phyloP scores from a whole-genome alignment of 2,113 vertebrate genomes.

The Cephalopterus ornatus region DNA sequence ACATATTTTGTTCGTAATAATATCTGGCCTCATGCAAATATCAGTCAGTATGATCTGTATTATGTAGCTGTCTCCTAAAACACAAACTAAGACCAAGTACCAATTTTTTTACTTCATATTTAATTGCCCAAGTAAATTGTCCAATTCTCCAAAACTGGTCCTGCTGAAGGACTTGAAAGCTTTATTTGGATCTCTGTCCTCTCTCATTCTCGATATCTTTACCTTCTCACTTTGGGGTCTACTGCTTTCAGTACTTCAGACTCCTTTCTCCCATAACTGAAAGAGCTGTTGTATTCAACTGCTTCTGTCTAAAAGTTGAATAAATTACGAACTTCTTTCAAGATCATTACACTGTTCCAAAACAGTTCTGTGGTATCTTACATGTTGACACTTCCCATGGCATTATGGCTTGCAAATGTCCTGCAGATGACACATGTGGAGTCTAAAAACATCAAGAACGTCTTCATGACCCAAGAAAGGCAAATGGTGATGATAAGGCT shows the following conservation, averaged over 20 bases:
- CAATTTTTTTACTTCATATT: not conserved
- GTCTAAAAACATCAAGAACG: not conserved
- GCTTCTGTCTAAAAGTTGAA: not conserved
- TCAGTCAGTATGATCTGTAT: not conserved
- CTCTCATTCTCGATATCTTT: not conserved
- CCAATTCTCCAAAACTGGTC: not conserved
- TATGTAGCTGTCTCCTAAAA: not conserved
- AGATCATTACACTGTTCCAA: not conserved
- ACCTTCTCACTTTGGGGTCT: not conserved
- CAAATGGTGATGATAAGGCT: not conserved
- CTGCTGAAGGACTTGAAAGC: not conserved
- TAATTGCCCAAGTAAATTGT: not conserved
- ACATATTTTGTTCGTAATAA: not conserved
- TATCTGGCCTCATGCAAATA: not conserved
- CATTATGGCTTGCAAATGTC: not conserved
- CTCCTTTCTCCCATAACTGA: not conserved
- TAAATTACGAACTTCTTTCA: not conserved
- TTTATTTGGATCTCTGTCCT: not conserved
- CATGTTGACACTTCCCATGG: not conserved
- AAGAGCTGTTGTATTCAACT: not conserved
- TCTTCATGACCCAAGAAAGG: not conserved
- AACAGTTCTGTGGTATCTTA: not conserved
- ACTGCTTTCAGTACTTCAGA: not conserved
- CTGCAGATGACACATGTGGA: rapidly evolving
- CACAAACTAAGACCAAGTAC: not conserved